These are phyloP conservation scores for Hymenopus coronatus DNA, from an alignment of 2,888 invertebrate genomes.

Conservation along the genomic window DNA sequence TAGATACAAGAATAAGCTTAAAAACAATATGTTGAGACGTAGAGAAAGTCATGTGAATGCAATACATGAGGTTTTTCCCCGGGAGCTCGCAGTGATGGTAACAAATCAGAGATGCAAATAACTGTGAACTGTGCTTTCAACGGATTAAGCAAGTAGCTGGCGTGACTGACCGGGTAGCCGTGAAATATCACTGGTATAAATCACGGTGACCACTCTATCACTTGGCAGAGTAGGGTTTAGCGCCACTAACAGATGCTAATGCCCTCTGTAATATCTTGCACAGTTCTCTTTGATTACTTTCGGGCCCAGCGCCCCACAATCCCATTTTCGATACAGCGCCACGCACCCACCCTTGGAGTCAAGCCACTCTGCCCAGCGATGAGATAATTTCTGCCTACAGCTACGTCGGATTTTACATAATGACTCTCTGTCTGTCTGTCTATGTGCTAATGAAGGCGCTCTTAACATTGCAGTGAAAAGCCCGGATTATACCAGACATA, in stretches of 20 bases:
- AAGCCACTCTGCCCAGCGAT: neutral
- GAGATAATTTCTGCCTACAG: neutral
- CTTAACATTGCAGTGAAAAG: neutral
- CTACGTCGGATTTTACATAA: neutral
- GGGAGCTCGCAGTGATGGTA: no score
- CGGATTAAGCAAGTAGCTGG: no score
- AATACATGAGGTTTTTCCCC: no score
- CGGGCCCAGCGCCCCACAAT: neutral
- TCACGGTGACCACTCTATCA: neutral
- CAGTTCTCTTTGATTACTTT: neutral
- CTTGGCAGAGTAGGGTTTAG: neutral
- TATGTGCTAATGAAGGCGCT: neutral
- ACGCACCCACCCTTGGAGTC: neutral
- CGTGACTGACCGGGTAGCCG: neutral
- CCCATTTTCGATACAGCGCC: neutral
- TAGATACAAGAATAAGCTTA: no score
- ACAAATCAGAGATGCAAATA: no score
- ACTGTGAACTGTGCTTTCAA: no score
- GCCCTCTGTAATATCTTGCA: neutral
- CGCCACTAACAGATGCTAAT: neutral
- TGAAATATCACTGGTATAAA: neutral
- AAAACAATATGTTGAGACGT: no score
- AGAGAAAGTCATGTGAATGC: no score
- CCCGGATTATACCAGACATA: neutral
- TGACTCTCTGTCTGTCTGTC: neutral